Percentiles rank a stretch among this genome's conserved stretches.
These are phyloP conservation scores for Peromyscus polionotus DNA, from an alignment of 2,113 vertebrate species.

Conservation along the genomic window DNA sequence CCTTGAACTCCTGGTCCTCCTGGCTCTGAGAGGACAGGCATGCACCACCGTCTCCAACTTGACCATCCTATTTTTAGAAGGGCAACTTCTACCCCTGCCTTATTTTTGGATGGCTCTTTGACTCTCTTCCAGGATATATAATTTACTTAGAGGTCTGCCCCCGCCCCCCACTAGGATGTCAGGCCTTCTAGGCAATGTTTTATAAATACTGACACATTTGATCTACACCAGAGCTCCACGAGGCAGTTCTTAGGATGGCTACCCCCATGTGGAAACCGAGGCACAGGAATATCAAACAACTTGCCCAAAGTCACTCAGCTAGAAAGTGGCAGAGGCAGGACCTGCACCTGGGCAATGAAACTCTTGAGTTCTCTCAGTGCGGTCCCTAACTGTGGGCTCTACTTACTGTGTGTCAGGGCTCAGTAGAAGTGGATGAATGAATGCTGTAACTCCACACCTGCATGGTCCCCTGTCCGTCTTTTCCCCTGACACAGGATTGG, in stretches of 20 bases:
- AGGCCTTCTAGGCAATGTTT: not conserved
- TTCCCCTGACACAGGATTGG: not conserved
- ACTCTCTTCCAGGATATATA: not conserved
- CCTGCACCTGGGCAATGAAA: not conserved
- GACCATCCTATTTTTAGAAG: not conserved
- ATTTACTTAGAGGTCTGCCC: conserved; percentile 19
- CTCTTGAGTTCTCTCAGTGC: not conserved
- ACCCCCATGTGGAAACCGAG: not conserved
- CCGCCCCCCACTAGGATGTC: not conserved
- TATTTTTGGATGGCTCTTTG: not conserved
- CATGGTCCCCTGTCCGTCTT: too few relatives aligned
- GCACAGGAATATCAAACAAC: not conserved
- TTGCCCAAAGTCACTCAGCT: not conserved
- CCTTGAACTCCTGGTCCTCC: not conserved
- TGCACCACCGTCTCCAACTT: not conserved
- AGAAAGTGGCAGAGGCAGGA: not conserved
- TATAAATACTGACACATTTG: not conserved
- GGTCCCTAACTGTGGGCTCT: fast-evolving
- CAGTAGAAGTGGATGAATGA: not conserved
- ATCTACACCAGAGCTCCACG: not conserved
- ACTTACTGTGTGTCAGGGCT: not conserved
- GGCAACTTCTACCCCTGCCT: not conserved
- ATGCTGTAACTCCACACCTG: not conserved
- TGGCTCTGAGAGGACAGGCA: not conserved
- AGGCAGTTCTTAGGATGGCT: not conserved